Percentiles rank a stretch among this genome's conserved stretches.
These are phyloP conservation scores for Eristalis tenax DNA, from an alignment of 2,888 invertebrate species.

Conservation along the genomic window DNA sequence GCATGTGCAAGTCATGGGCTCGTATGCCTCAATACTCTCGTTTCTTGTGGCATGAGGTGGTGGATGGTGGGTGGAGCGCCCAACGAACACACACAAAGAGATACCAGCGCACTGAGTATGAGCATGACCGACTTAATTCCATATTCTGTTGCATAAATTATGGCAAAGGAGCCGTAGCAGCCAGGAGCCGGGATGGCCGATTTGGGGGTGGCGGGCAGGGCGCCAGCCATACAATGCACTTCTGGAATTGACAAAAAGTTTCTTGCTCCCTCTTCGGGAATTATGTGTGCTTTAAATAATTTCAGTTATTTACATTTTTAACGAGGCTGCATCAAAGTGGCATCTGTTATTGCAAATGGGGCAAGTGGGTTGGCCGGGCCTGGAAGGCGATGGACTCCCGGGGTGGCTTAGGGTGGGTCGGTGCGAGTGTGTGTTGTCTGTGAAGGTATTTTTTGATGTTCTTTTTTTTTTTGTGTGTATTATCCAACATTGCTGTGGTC, in stretches of 20 bases:
- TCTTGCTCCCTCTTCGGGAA: constrained; percentile 11
- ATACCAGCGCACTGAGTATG: constrained; percentile 16
- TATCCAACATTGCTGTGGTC: background rate
- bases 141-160: constrained; percentile 60
- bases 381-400: background rate
- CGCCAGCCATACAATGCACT: constrained; percentile 40
- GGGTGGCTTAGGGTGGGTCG: background rate
- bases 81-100: background rate
- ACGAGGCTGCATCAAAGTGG: constrained; percentile 17
- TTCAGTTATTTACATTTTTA: constrained; percentile 45
- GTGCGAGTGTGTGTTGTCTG: background rate
- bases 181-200: background rate
- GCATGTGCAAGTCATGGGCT: background rate
- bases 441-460: background rate
- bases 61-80: background rate
- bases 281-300: constrained; percentile 42
- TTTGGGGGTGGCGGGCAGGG: background rate
- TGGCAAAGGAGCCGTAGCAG: constrained; percentile 28
- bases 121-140: constrained; percentile 59
- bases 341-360: constrained; percentile 25
- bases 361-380: background rate
- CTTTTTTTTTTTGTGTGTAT: background rate
- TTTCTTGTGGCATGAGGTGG: background rate
- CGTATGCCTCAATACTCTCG: background rate
- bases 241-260: constrained; percentile 47